Conservation (phyloP, 2,888 invertebrate species). For the Dryocosmus kuriphilus region DNA sequence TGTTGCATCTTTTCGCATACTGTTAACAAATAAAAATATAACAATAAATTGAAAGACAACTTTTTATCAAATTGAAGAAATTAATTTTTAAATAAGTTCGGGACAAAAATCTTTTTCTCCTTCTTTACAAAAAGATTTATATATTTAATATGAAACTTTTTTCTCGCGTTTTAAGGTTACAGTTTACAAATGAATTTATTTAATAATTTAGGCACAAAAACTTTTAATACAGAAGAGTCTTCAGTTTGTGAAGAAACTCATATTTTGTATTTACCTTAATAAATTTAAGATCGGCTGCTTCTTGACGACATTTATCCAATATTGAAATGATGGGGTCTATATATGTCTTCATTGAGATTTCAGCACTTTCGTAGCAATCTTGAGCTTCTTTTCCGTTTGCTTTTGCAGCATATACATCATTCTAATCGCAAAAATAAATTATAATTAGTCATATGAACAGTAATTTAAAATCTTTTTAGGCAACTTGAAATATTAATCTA, state of each 20-base stretch:
- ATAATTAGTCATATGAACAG: background rate
- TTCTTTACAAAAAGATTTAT: no score
- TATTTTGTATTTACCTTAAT: background rate
- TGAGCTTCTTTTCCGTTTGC: background rate
- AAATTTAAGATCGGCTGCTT: background rate
- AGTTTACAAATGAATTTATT: no score
- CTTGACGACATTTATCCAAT: background rate
- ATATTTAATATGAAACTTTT: no score
- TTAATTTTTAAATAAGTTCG: no score
- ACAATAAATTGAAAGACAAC: background rate
- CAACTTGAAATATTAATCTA: no score
- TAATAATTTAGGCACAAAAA: no score
- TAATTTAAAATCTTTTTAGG: no score
- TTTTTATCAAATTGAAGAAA: no score
- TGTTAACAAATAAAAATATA: background rate
- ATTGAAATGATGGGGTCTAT: background rate
- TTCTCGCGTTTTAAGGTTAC: no score
- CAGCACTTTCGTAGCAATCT: background rate
- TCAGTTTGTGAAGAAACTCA: background rate
- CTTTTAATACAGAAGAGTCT: no score
- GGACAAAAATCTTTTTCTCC: no score
- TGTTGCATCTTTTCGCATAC: background rate
- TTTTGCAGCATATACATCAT: background rate
- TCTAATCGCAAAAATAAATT: background rate
- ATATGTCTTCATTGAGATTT: background rate